Evolutionary conservation across 2,113 vertebrate species (phyloP), one percentile per base, ranked within the genome.

Genomic region (Pygoscelis adeliae): DNA sequence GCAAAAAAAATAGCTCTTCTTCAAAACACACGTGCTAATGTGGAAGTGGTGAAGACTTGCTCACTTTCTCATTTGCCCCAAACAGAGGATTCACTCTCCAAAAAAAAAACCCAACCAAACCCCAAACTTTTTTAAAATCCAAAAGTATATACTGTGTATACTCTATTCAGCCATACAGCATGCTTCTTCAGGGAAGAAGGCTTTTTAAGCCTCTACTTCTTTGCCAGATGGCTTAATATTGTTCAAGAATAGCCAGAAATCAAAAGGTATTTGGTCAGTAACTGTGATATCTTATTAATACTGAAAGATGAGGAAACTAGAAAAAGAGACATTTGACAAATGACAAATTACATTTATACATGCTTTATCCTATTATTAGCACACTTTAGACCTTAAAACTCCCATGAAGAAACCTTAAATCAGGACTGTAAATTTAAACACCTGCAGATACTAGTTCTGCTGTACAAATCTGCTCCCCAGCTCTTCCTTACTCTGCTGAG

Each of bases 291-390:
- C 34, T 90, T 90, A 86, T 82, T 96, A 96, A 96, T 70, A 84
- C 15, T 52, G 62, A 82, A 87, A 93, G 65, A 71, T 55, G 62
- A 84, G 78, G 62, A 94, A 93, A 55, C 44, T 77, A 58, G 59
- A 91, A 74, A 56, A 56, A 74, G 56, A 89, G 59, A 87, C 46
- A 76, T 85, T 80, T 97, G 87, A 89, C 79, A 91, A 72, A 94
- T 66, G 52, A 69, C 32, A 82, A 89, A 55, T 47, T 71, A 72
- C 46, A 87, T 93, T 96, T 88, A 70, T 49, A 74, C 29, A 8
- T 34, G 65, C 16, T 81, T 92, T 62, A 82, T 69, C 58, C 71
- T 95, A 92, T 69, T 67, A 81, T 89, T 91, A 87, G 53, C 77
- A 85, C 25, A 10, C 26, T 72, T 72, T 11, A 81, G 79, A 82